phyloP scores from a whole-genome alignment of 2,888 invertebrate genomes.

The Esperia sulphurella region DNA sequence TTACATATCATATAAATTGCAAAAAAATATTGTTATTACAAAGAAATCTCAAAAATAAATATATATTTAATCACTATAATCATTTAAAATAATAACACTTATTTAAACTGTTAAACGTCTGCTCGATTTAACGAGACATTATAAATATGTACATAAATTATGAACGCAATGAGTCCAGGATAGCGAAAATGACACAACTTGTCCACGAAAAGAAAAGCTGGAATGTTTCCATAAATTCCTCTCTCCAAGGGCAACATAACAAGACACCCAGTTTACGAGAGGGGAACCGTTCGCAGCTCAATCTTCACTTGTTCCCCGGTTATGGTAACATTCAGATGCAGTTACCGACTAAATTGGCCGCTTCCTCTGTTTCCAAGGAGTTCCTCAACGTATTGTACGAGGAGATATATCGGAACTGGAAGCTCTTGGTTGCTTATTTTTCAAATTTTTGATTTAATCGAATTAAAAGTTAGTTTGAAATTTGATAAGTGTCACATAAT shows the following conservation, averaged over 20 bases:
- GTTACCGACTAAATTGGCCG: conserved; percentile 69
- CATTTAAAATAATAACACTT: no score
- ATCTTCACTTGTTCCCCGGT: conserved; percentile 67
- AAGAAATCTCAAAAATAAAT: no score
- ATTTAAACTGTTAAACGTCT: no score
- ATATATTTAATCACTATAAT: no score
- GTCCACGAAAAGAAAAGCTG: conserved; percentile 17
- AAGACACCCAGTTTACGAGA: conserved; percentile 64
- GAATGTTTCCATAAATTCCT: conserved; percentile 42
- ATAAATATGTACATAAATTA: no score
- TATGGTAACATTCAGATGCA: conserved; percentile 71
- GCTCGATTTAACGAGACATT: no score
- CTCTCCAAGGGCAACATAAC: conserved; percentile 41
- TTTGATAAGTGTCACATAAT: no score
- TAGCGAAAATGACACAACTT: not conserved
- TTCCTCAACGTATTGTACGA: conserved; percentile 18
- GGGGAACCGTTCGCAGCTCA: conserved; percentile 60
- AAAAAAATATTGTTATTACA: no score
- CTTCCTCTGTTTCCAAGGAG: conserved; percentile 50
- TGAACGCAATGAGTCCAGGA: no score
- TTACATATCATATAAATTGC: no score
- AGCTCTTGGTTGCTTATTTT: conserved; percentile 25
- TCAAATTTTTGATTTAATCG: no score
- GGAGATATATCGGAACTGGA: not conserved
- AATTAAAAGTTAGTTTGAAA: no score